Evolutionary conservation across 2,797 vertebrate species (phyloP), one percentile per base, ranked within the genome.

Genomic region (Rallus crepitans): DNA sequence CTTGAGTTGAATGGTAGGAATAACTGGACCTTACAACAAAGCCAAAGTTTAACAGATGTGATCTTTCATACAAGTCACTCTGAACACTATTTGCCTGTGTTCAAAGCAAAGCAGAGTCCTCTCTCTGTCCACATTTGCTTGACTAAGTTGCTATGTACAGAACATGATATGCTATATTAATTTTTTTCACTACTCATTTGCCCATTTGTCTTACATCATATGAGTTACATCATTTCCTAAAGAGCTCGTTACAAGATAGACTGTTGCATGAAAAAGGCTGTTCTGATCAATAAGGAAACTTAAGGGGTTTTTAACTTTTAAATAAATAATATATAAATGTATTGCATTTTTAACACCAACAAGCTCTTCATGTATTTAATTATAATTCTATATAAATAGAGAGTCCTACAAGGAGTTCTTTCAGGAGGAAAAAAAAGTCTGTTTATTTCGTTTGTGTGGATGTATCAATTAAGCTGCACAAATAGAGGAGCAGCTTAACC

Each of bases 381-480:
- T 59, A 12, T 18, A 68, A 53, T 82, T 94, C 63, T 91, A 9
- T 80, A 69, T 86, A 83, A 77, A 17, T 69, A 52, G 93, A 94
- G 82, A 85, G 45, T 75, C 80, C 11, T 11, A 63, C 33, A 91
- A 89, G 30, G 75, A 75, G 20, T 35, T 69, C 12, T 92, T 95
- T 95, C 6, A 27, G 37, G 17, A 11, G 4, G 11, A 8, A 56
- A 71, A 72, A 45, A 18, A 15, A 7, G 39, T 30, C 68, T 48
- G 7, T 69, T 93, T 83, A 69, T 73, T 91, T 31, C 69, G 90
- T 87, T 94, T 94, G 6, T 73, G 82, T 52, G 73, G 76, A 73
- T 92, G 83, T 79, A 63, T 92, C 92, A 93, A 45, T 94, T 97
- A 96, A 95, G 65, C 91, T 93, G 52, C 33, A 91, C 31, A 91